Base-by-base conservation (phyloP, 2,888 invertebrate genomes). In the Cataglyphis rosenhaueri region DNA sequence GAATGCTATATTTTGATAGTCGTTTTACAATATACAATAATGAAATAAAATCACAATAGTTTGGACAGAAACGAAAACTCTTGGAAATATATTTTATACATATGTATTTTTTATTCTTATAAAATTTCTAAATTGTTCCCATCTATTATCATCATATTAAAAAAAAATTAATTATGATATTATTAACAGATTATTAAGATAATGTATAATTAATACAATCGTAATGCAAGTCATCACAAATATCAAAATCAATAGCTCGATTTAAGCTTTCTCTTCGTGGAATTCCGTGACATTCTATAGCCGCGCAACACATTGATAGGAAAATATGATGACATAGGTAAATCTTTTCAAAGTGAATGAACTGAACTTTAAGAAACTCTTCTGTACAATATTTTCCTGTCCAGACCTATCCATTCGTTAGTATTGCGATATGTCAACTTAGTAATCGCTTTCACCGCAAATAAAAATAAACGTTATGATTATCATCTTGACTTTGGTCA, bases 91-190 rank as follows among this genome's bases (percentile, higher is more conserved):
- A 59, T 38, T 25, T 71, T 25, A 59, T 32, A 2, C 12, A 15
- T n/a, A n/a, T 59, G 8, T 4, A 73, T 71, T 71, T 71, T 29
- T 70, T 18, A 48, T 48, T 48, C 21, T 75, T 64, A 64, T 48
- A 32, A 18, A 62, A 35, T 10, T 48, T 64, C 10, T 55, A 38
- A 74, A 29, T 32, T 64, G 0, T 75, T 75, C 21, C 29, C 4
- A 62, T 1, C 9, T 21, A 18, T 62, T 15, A 15, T 25, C 32
- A 21, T 44, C 48, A 48, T 41, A 9, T 73, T 73, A 52, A 52
- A 52, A 48, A 48, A 44, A 44, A 59, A 38, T 71, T 71, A 35
- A 59, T 5, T 38, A 18, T 18, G 2, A 71, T 57, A n/a, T 38
- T n/a, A 71, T 12, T 71, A 8, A 21, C 25, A 35, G 38, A 15